phyloP scores from a whole-genome alignment of 2,797 vertebrate species.

The Coccyzus lansbergi region DNA sequence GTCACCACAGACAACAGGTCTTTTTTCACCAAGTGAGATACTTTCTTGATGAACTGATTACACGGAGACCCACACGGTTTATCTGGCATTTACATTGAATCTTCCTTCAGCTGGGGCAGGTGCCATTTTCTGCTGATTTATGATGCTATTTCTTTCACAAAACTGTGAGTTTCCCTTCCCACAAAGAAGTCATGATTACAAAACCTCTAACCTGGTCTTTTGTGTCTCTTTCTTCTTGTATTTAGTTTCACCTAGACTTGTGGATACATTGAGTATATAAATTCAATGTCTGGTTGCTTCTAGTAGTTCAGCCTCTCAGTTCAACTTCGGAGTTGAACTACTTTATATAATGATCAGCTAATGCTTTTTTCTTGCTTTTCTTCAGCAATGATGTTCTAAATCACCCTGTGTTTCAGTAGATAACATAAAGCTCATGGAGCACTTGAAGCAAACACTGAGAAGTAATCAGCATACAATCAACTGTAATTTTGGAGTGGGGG shows the following conservation, averaged over 20 bases:
- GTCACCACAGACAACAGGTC: conserved; percentile 1
- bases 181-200: neutral
- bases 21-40: neutral
- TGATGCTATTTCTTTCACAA: neutral
- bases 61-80: neutral
- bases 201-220: neutral
- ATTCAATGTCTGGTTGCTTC: neutral
- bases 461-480: neutral
- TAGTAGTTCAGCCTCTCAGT: neutral
- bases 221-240: neutral
- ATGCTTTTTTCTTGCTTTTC: neutral
- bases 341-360: neutral
- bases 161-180: neutral
- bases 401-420: neutral
- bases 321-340: neutral
- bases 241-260: neutral
- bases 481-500: neutral
- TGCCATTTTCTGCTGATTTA: neutral
- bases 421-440: neutral
- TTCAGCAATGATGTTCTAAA: neutral
- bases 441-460: neutral
- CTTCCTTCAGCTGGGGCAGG: neutral
- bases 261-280: neutral
- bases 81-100: neutral
- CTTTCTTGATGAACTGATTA: neutral